Percentiles rank a stretch among this genome's conserved stretches.
These are phyloP conservation scores for Poecilia velifera DNA, from an alignment of 2,797 vertebrate genomes.

Conservation along the genomic window DNA sequence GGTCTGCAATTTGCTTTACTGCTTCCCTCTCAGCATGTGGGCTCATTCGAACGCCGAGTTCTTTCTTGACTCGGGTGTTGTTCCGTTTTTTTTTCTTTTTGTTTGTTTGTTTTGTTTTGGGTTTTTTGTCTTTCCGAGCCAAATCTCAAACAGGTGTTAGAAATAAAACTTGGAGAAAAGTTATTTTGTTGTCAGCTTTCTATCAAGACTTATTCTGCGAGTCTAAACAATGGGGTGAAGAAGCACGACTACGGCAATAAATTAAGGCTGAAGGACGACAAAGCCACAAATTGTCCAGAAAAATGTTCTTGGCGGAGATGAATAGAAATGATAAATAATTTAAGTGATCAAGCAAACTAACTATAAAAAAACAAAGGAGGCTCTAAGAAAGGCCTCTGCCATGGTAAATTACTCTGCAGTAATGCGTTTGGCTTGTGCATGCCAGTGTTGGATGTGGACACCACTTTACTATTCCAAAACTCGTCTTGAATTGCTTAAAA, in stretches of 20 bases:
- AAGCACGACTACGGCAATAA: background rate
- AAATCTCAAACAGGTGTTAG: conserved; percentile 57
- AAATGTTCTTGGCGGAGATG: background rate
- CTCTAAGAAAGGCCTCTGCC: background rate
- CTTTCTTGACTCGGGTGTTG: conserved; percentile 23
- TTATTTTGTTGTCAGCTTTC: too few relatives aligned
- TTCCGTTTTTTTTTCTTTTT: conserved; percentile 14
- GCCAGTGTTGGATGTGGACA: background rate
- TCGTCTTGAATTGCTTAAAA: background rate
- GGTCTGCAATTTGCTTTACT: conserved; percentile 63
- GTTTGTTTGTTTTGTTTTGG: conserved; percentile 8
- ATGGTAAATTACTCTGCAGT: background rate
- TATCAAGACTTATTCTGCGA: conserved; percentile 1
- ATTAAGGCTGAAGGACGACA: background rate
- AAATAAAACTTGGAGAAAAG: conserved; percentile 34
- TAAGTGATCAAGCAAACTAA: background rate
- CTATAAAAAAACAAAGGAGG: background rate
- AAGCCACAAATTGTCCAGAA: background rate
- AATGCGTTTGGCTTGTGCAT: background rate
- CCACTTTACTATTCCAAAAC: background rate
- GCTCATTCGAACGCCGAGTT: conserved; percentile 26
- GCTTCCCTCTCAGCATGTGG: conserved; percentile 63
- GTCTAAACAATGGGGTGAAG: background rate
- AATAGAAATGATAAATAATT: background rate
- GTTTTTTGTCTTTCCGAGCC: conserved; percentile 14